Evolutionary conservation across 2,113 vertebrate genomes (phyloP).

Genomic region (Ageneiosus marmoratus): DNA sequence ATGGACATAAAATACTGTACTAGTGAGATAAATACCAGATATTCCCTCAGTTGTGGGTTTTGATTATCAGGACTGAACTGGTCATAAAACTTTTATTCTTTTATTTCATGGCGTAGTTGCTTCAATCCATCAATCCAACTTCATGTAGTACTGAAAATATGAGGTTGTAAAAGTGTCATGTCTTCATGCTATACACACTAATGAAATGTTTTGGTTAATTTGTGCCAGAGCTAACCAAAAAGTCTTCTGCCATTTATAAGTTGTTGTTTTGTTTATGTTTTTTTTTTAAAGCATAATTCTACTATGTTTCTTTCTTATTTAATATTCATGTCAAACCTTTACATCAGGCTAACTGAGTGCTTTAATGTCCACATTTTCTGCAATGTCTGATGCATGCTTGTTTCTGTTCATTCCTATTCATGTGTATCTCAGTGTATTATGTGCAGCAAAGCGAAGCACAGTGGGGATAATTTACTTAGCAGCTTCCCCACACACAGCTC

Average conservation of each 20-base stretch:
- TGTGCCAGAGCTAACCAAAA: background rate
- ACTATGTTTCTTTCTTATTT: constrained; percentile 12
- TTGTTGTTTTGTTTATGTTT: too few relatives aligned
- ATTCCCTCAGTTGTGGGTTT: background rate
- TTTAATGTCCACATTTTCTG: constrained; percentile 42
- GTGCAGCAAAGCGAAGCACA: constrained; percentile 28
- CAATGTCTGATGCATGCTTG: constrained; percentile 9
- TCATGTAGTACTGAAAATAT: background rate
- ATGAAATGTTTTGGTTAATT: background rate
- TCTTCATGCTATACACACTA: background rate
- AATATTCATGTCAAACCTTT: background rate
- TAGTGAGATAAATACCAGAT: background rate
- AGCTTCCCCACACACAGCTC: constrained; percentile 36
- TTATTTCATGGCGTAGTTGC: background rate
- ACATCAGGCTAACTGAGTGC: constrained; percentile 9
- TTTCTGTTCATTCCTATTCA: constrained; percentile 29
- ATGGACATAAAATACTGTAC: too few relatives aligned
- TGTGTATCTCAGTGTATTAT: constrained; percentile 36
- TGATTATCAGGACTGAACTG: background rate
- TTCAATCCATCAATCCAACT: background rate
- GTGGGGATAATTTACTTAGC: constrained; percentile 42
- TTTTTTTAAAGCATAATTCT: background rate
- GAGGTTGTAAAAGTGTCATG: background rate
- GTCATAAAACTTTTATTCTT: background rate
- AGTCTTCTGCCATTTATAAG: background rate